Evolutionary conservation across 2,888 invertebrate genomes (phyloP), one percentile per base, ranked within the genome.

Genomic region (Zhengitettix transpicula): DNA sequence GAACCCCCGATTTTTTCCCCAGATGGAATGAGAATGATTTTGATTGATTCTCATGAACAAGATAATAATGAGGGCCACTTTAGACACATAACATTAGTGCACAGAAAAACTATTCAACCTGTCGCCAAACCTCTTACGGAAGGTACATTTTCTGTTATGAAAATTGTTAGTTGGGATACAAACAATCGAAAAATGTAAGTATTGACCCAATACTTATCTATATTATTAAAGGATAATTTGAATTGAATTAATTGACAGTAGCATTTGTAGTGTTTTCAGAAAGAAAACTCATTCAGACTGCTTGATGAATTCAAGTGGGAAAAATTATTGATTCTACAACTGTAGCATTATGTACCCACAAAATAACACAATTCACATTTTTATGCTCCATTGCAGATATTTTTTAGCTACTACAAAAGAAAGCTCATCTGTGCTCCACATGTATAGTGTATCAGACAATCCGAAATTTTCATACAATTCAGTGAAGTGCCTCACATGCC

Each of bases 1-100:
- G 81, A 82, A 44, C 77, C 87, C 0, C 82, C 89, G 1, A 72
- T 81, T 55, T 86, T 85, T 68, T 85, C 83, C 64, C 74, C 76
- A 40, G 79, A 81, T 64, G 89, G 87, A 47, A 78, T 77, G 10
- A 75, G 82, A 54, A 81, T 90, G 67, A 77, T 88, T 57, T 75
- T 88, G 16, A 82, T 89, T 64, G 71, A 87, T 63, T 87, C 90
- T 12, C 82, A 83, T 67, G 78, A 80, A 59, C 80, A 85, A 75
- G 70, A 72, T 0, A 56, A 40, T 15, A 71, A 73, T 60, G 73
- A 73, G 47, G 81, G 80, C 16, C 64, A 63, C 28, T 71, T 64
- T 58, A 65, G 65, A 15, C 71, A 71, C 58, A 59, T 65, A 16
- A 64, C 66, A 40, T 15, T 58, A 8, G 55, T 58, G 55, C 42